Base-by-base conservation (phyloP, 2,113 vertebrate species). In the Tylochromis polylepis region DNA sequence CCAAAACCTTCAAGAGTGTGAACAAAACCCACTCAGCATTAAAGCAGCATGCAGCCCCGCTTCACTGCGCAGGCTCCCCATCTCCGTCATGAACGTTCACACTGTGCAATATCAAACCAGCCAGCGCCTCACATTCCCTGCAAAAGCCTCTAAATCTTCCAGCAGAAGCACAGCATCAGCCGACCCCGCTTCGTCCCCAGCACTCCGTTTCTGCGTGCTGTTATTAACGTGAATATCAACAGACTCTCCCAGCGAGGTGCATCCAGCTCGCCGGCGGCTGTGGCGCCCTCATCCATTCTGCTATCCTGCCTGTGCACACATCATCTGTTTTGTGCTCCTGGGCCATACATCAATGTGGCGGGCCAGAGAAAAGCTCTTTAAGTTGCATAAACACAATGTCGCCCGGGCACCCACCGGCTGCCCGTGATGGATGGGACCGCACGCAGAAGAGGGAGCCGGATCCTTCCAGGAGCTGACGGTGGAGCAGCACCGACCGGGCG, bases 331-430 rank as follows among this genome's bases (percentile, higher is more conserved):
- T 60, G 65, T 86, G 86, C 85, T 85, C 83, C 72, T 10, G 72
- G 86, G 81, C 72, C 55, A 92, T 95, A 87, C 87, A 95, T 95
- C 95, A 95, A 87, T 49, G 88, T 84, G 62, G 86, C 88, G 72
- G 56, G 58, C 36, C 75, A 83, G 59, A 91, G 88, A 92, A 85
- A 90, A 92, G 84, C 90, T 93, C 93, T 93, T 92, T 90, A 91
- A 93, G 92, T 87, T 95, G 92, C 92, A 92, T 93, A 93, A 95
- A 95, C 95, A 95, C 85, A 86, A 46, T 60, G 92, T 91, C 79
- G 84, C 82, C 75, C 43, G 11, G 84, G 83, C 75, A 16, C 75
- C 90, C 86, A 53, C 43, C 20, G 29, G 80, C 81, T 56, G 81
- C 87, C 7, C 18, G 82, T 95, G 95, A 95, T 95, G 88, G 91